Evolutionary conservation across 2,113 vertebrate genomes (phyloP).

Genomic region (Pygoscelis antarcticus): DNA sequence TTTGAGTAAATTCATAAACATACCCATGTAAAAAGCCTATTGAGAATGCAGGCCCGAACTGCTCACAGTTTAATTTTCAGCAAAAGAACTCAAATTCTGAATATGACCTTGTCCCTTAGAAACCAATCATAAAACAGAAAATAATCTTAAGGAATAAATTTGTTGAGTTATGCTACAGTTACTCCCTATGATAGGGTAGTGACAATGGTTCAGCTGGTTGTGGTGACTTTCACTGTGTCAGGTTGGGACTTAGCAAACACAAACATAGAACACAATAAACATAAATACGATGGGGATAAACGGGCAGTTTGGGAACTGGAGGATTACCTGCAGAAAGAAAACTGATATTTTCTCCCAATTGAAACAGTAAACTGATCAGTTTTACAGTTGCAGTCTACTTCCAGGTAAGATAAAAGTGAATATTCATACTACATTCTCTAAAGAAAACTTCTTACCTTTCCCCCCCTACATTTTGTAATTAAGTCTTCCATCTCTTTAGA

Average conservation of each 20-base stretch:
- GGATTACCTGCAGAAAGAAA: background rate
- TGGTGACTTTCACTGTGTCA: background rate
- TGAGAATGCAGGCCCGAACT: background rate
- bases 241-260: background rate
- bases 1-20: background rate
- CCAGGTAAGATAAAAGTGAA: background rate
- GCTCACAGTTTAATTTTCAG: background rate
- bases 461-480: fast-evolving
- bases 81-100: background rate
- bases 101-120: background rate
- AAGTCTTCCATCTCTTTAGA: background rate
- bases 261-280: background rate
- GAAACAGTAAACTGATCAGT: background rate
- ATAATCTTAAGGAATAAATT: background rate
- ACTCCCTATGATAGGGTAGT: fast-evolving
- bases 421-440: background rate
- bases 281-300: background rate
- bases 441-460: background rate
- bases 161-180: fast-evolving
- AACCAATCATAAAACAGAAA: background rate
- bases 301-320: background rate
- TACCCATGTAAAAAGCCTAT: background rate
- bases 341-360: background rate
- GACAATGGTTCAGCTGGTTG: background rate
- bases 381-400: background rate